phyloP scores from a whole-genome alignment of 2,888 invertebrate species.

The Caenorhabditis sinica region DNA sequence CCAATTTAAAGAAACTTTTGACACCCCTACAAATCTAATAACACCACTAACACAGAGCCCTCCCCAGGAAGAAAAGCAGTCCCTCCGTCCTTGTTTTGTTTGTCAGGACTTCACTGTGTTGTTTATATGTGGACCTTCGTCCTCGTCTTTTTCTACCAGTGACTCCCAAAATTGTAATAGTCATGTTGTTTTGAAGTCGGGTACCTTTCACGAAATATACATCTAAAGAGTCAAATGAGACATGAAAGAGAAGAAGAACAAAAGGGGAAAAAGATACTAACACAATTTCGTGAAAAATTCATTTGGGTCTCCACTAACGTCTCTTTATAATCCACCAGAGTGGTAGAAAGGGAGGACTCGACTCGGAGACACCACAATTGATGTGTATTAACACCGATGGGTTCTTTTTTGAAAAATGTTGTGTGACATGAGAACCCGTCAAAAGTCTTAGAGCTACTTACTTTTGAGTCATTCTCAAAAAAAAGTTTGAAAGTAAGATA shows the following conservation, averaged over 20 bases:
- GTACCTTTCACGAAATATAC: constrained; percentile 15
- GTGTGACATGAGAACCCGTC: background rate
- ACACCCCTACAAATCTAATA: constrained; percentile 40
- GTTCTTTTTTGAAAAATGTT: background rate
- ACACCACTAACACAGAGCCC: constrained; percentile 15
- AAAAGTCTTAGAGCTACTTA: background rate
- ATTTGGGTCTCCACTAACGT: constrained; percentile 6
- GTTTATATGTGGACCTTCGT: constrained; percentile 36
- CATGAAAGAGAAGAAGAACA: background rate
- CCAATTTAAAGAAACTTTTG: constrained; percentile 42
- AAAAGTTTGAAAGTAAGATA: background rate
- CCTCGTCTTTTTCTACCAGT: constrained; percentile 13
- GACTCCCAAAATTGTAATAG: constrained; percentile 3
- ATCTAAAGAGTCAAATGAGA: background rate
- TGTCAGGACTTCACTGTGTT: constrained; percentile 28
- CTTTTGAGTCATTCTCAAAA: background rate
- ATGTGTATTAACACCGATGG: constrained; percentile 55
- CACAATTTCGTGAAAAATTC: constrained; percentile 40
- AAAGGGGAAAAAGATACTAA: constrained; percentile 1
- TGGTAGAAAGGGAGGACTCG: background rate
- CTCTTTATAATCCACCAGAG: constrained; percentile 38
- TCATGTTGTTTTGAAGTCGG: constrained; percentile 19
- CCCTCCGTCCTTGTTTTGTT: constrained; percentile 35
- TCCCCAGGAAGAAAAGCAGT: constrained; percentile 7
- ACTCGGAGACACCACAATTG: constrained; percentile 35